phyloP scores from a whole-genome alignment of 2,113 vertebrate genomes.

The Anser cygnoides region DNA sequence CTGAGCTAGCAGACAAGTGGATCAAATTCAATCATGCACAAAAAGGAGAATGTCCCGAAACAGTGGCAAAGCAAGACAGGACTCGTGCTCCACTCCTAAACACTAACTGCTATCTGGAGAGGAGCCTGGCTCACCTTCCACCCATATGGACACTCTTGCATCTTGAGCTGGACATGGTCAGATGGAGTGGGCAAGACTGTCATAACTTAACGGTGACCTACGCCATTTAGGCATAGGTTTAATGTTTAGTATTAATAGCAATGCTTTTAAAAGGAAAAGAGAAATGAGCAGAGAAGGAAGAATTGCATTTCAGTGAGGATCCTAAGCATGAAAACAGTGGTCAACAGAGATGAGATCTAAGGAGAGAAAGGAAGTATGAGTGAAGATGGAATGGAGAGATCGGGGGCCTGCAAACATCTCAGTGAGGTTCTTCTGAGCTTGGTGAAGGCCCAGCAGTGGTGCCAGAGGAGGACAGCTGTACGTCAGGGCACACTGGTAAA shows the following conservation, averaged over 20 bases:
- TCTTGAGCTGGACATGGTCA: neutral
- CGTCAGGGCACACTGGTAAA: fast-evolving
- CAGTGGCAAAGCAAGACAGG: neutral
- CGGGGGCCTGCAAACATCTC: fast-evolving
- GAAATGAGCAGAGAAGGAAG: neutral
- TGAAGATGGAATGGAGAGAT: neutral
- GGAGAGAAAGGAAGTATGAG: neutral
- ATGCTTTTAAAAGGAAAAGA: neutral
- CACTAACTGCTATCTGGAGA: neutral
- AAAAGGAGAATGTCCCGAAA: neutral
- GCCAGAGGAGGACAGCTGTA: neutral
- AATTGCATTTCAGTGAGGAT: neutral
- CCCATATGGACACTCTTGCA: fast-evolving
- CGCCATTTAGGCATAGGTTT: fast-evolving
- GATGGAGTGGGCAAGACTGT: neutral
- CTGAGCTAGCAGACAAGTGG: neutral
- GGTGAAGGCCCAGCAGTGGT: neutral
- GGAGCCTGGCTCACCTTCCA: neutral
- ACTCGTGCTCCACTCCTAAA: neutral
- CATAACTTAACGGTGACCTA: fast-evolving
- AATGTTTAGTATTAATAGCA: neutral
- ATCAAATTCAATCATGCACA: too few relatives aligned
- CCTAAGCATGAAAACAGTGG: neutral
- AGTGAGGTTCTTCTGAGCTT: too few relatives aligned
- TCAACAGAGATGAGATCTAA: too few relatives aligned